These are phyloP conservation scores for Zygaena filipendulae DNA, from an alignment of 2,888 invertebrate genomes.

Conservation along the genomic window DNA sequence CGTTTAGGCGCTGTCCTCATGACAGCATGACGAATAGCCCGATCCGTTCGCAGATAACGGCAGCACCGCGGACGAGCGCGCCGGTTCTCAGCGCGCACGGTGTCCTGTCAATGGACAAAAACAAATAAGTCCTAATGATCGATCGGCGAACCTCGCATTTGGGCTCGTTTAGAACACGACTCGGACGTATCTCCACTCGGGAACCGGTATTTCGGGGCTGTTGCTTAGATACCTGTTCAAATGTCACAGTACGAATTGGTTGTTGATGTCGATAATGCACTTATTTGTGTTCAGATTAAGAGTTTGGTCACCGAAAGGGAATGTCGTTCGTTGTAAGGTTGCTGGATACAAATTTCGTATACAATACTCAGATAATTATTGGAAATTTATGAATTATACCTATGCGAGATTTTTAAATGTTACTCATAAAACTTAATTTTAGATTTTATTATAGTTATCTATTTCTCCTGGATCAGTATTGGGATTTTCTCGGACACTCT, in stretches of 20 bases:
- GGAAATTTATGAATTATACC: too few relatives aligned
- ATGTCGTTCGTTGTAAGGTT: too few relatives aligned
- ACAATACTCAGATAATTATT: too few relatives aligned
- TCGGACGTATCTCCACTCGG: conserved; percentile 28
- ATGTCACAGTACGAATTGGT: background rate
- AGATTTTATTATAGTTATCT: too few relatives aligned
- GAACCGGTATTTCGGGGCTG: too few relatives aligned
- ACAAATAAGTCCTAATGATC: conserved; percentile 65
- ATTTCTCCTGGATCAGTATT: too few relatives aligned
- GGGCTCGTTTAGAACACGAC: conserved; percentile 47
- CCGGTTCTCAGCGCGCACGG: conserved; percentile 27
- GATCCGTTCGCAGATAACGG: conserved; percentile 49
- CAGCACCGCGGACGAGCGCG: background rate
- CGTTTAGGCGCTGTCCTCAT: conserved; percentile 47
- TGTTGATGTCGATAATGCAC: conserved; percentile 2
- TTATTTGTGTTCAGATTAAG: conserved; percentile 27
- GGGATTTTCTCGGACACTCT: too few relatives aligned
- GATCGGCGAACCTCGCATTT: conserved; percentile 54
- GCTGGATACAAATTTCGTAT: too few relatives aligned
- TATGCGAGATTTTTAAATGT: too few relatives aligned
- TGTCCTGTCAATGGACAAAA: conserved; percentile 61
- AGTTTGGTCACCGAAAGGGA: too few relatives aligned
- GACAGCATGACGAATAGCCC: conserved; percentile 65
- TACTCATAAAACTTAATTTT: too few relatives aligned
- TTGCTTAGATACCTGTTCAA: background rate